Percentiles rank a stretch among this genome's conserved stretches.
These are phyloP conservation scores for Dryas iulia DNA, from an alignment of 1,140 invertebrate genomes.

Conservation along the genomic window DNA sequence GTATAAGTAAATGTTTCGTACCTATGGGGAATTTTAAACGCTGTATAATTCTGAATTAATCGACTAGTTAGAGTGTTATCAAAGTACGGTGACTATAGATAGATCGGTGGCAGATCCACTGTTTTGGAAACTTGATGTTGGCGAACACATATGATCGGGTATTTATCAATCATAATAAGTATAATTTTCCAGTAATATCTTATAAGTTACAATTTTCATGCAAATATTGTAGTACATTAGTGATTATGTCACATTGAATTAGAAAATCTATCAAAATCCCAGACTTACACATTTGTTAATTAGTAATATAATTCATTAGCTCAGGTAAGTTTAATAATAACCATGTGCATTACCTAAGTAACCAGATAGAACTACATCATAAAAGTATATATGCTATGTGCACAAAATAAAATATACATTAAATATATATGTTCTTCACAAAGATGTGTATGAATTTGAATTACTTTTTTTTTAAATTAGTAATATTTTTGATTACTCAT, in stretches of 20 bases:
- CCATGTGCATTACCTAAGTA: too few species aligned
- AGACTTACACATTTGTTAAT: not conserved
- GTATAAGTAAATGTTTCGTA: slow-evolving; percentile 16
- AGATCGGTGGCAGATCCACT: slow-evolving; percentile 6
- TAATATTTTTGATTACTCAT: too few species aligned
- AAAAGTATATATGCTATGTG: too few species aligned
- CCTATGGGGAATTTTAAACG: slow-evolving; percentile 30
- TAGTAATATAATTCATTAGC: not conserved
- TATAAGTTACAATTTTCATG: not conserved
- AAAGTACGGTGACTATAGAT: slow-evolving; percentile 13
- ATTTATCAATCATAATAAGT: not conserved
- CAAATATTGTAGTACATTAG: not conserved
- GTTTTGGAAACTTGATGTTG: slow-evolving; percentile 30
- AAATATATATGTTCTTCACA: too few species aligned
- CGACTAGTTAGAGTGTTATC: not conserved
- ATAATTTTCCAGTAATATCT: not conserved
- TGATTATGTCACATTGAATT: not conserved
- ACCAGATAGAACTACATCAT: too few species aligned
- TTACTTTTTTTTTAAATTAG: too few species aligned
- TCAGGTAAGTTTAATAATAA: too few species aligned
- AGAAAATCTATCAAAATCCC: not conserved
- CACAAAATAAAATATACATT: too few species aligned
- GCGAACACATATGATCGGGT: slow-evolving; percentile 12
- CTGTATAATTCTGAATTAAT: slow-evolving; percentile 20
- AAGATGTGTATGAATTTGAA: too few species aligned